phyloP scores from a whole-genome alignment of 2,797 vertebrate genomes.

The Petrocephalus sullivani region DNA sequence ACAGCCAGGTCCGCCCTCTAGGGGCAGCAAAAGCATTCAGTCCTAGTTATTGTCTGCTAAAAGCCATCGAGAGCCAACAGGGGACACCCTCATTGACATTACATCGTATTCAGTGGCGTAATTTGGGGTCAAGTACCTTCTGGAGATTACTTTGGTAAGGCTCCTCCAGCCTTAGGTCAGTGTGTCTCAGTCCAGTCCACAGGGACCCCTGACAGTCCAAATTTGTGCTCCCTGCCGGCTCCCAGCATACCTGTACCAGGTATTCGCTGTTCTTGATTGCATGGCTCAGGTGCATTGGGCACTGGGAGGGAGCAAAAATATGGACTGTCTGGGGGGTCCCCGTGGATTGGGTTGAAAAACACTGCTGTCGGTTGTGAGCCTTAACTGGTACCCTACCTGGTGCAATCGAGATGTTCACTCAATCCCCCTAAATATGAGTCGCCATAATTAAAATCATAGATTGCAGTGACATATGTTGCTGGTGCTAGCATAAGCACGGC shows the following conservation, averaged over 20 bases:
- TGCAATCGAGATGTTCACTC: not conserved
- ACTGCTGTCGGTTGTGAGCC: not conserved
- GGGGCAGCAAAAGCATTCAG: slow-evolving; percentile 7
- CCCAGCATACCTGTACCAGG: not conserved
- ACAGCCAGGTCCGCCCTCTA: slow-evolving; percentile 90
- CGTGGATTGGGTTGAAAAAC: not conserved
- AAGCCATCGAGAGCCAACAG: not conserved
- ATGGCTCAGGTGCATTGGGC: not conserved
- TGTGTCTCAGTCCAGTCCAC: not conserved
- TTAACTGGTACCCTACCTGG: not conserved
- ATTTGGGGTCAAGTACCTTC: not conserved
- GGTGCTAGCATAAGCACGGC: not conserved
- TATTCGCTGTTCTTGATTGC: not conserved
- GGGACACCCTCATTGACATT: not conserved
- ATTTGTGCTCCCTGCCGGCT: not conserved
- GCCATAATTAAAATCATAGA: not conserved
- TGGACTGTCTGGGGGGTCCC: not conserved
- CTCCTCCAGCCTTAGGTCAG: not conserved
- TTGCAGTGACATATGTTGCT: not conserved
- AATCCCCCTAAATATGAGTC: not conserved
- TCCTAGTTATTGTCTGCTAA: not conserved
- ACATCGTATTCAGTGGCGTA: not conserved
- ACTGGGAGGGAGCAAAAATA: not conserved
- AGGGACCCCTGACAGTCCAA: not conserved
- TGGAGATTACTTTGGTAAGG: not conserved